Evolutionary conservation across 1,140 invertebrate genomes (phyloP).

Genomic region (Mya arenaria): DNA sequence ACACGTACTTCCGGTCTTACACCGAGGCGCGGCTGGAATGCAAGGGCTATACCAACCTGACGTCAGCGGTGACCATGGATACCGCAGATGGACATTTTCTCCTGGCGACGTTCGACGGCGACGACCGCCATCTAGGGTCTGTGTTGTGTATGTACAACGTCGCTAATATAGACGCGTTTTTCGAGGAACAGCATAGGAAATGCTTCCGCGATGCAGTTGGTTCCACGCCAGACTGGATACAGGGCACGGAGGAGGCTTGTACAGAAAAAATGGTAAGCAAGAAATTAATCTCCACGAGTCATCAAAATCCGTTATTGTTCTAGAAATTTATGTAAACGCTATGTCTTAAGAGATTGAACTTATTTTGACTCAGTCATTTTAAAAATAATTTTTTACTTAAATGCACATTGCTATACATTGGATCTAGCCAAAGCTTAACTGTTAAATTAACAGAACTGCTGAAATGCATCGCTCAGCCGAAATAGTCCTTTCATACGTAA

Average conservation of each 20-base stretch:
- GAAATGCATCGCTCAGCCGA: too few species aligned
- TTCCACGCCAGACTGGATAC: not conserved
- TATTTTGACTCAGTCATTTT: too few species aligned
- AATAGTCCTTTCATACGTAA: too few species aligned
- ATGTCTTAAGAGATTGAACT: too few species aligned
- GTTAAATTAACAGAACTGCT: too few species aligned
- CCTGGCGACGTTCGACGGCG: not conserved
- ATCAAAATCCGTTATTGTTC: too few species aligned
- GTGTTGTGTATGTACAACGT: not conserved
- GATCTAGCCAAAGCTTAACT: too few species aligned
- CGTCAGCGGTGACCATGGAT: not conserved
- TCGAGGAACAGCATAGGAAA: not conserved
- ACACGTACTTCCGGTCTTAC: conserved; percentile 17
- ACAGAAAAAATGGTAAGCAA: not conserved
- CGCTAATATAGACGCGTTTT: not conserved
- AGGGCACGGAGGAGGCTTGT: not conserved
- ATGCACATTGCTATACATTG: too few species aligned
- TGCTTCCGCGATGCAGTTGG: not conserved
- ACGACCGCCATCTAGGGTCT: not conserved
- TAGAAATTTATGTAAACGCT: too few species aligned
- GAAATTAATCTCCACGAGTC: too few species aligned
- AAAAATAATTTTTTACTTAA: too few species aligned
- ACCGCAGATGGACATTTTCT: not conserved
- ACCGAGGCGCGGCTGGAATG: conserved; percentile 18
- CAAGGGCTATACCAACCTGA: conserved; percentile 4